A percentile compares a stretch with the other conserved stretches of the same genome.
Conservation (phyloP, 2,888 invertebrate genomes). For the Drosophila suboccidentalis region DNA sequence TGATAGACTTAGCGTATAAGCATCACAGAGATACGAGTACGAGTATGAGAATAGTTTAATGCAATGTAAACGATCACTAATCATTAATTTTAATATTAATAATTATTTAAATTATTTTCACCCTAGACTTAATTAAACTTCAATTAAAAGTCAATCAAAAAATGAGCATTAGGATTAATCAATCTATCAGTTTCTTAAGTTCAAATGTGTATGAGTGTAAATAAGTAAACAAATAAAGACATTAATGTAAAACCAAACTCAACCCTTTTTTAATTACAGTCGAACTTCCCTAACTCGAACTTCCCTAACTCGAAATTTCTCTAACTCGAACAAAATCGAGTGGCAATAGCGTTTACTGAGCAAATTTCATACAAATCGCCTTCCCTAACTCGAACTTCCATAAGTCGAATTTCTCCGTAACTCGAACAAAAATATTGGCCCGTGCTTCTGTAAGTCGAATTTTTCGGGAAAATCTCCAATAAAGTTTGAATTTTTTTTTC, state of each 20-base stretch:
- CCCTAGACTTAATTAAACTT: constrained; percentile 44
- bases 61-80: constrained; percentile 67
- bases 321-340: too few relatives aligned
- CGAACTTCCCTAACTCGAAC: too few relatives aligned
- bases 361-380: too few relatives aligned
- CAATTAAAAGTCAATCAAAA: constrained; percentile 45
- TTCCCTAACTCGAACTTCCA: too few relatives aligned
- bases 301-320: too few relatives aligned
- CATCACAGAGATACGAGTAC: constrained; percentile 8
- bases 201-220: constrained; percentile 51
- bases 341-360: too few relatives aligned
- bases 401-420: too few relatives aligned
- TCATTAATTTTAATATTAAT: constrained; percentile 65
- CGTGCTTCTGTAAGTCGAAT: too few relatives aligned
- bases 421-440: too few relatives aligned
- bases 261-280: background rate
- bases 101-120: constrained; percentile 64
- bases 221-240: constrained; percentile 40
- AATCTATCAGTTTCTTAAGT: constrained; percentile 33
- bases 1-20: constrained; percentile 48
- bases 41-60: constrained; percentile 46
- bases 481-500: too few relatives aligned
- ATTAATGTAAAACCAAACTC: constrained; percentile 21
- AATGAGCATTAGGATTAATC: constrained; percentile 47
- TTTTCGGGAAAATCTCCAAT: too few relatives aligned